Percentiles rank a stretch among this genome's conserved stretches.
Evolutionary conservation across 2,888 invertebrate genomes (phyloP).

Genomic region (Globia sparganii): DNA sequence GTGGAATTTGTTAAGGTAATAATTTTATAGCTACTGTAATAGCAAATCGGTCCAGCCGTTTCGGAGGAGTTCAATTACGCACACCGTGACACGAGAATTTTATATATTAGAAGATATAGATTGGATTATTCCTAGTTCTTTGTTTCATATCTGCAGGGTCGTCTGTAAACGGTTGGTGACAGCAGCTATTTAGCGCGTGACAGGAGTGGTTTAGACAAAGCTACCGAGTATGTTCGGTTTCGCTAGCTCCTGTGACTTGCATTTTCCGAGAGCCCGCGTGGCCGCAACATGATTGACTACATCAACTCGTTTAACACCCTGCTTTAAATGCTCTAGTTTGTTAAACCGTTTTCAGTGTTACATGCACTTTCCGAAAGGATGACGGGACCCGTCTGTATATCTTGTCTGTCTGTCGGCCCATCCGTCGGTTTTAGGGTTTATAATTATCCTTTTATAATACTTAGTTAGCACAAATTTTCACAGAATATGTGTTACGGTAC

Average conservation of each 20-base stretch:
- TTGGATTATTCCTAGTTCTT: too few species aligned
- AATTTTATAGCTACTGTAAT: too few species aligned
- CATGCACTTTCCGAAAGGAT: too few species aligned
- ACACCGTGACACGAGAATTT: too few species aligned
- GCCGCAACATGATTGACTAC: background rate
- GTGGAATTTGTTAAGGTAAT: too few species aligned
- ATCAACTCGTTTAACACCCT: slow-evolving; percentile 4
- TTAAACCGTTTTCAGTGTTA: background rate
- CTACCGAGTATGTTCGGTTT: slow-evolving; percentile 12
- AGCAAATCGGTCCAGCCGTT: too few species aligned
- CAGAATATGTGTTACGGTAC: background rate
- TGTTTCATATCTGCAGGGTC: background rate
- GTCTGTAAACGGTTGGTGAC: background rate
- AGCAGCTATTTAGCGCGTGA: slow-evolving; percentile 3
- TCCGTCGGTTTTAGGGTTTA: background rate
- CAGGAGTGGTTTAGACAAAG: background rate
- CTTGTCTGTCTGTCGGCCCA: background rate
- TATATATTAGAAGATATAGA: too few species aligned
- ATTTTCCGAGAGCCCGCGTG: background rate
- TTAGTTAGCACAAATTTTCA: background rate
- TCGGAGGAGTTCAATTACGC: too few species aligned
- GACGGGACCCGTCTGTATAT: background rate
- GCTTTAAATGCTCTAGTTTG: background rate
- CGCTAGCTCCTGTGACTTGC: background rate
- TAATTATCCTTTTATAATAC: background rate